phyloP scores from a whole-genome alignment of 2,113 vertebrate species.

The Salvelinus alpinus region DNA sequence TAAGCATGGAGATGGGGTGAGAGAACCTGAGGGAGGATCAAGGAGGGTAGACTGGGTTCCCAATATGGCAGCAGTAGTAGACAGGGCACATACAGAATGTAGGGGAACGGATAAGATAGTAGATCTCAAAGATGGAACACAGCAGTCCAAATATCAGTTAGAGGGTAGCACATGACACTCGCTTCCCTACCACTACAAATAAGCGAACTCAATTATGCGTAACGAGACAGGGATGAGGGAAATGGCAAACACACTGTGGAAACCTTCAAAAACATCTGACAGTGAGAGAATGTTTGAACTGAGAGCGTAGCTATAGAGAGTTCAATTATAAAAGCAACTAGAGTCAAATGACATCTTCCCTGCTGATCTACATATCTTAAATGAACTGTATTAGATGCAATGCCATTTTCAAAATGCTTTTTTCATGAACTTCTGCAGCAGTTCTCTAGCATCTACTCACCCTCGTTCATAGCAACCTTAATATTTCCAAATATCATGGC shows the following conservation, averaged over 20 bases:
- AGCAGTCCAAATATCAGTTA: neutral
- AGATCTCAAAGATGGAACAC: no score
- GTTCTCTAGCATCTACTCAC: neutral
- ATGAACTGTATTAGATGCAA: neutral
- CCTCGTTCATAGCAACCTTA: constrained; percentile 26
- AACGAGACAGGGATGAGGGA: constrained; percentile 53
- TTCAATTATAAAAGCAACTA: no score
- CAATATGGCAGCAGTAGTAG: no score
- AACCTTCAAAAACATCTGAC: neutral
- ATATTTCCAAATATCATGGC: constrained; percentile 44
- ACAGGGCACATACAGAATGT: no score
- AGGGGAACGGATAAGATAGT: no score
- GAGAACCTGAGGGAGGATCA: no score
- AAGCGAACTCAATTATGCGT: constrained; percentile 51
- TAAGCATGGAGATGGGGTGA: no score
- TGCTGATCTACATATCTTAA: neutral
- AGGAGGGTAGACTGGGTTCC: no score
- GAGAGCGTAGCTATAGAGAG: no score
- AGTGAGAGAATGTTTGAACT: neutral
- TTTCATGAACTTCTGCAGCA: neutral
- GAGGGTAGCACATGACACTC: constrained; percentile 18
- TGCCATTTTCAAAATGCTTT: neutral
- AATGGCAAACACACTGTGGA: constrained; percentile 15
- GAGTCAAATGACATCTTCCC: neutral
- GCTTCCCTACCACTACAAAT: constrained; percentile 8